Conservation (phyloP, 2,113 vertebrate genomes). For the Tyrannus savana region DNA sequence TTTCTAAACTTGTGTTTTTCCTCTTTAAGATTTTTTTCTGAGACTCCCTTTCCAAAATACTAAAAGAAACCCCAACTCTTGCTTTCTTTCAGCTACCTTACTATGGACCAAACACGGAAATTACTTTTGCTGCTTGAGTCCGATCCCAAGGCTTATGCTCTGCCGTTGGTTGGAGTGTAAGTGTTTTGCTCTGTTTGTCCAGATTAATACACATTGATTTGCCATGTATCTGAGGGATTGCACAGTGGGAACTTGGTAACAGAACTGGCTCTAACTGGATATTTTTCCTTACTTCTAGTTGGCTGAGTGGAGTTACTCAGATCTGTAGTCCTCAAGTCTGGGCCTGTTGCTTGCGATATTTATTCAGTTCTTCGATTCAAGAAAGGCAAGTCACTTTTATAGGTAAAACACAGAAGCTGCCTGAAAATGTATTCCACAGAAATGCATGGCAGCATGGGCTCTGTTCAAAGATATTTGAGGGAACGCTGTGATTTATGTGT, state of each 20-base stretch:
- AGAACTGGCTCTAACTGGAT: background rate
- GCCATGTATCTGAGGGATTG: background rate
- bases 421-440: background rate
- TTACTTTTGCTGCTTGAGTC: conserved; percentile 92
- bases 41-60: background rate
- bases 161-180: conserved; percentile 95
- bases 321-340: conserved; percentile 88
- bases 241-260: background rate
- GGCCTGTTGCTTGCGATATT: conserved; percentile 87
- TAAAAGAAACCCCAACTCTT: background rate
- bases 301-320: conserved; percentile 90
- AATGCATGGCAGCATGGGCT: background rate
- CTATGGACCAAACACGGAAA: conserved; percentile 95
- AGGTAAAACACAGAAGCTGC: background rate
- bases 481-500: background rate
- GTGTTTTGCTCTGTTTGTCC: conserved; percentile 62
- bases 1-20: background rate
- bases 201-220: background rate
- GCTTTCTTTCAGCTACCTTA: conserved; percentile 85
- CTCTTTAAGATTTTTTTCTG: background rate
- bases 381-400: conserved; percentile 82
- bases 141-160: conserved; percentile 88
- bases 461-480: background rate
- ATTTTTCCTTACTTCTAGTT: conserved; percentile 76
- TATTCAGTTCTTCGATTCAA: conserved; percentile 86